Percentiles rank a stretch among this genome's conserved stretches.
These are phyloP conservation scores for Epinephelus awoara DNA, from an alignment of 2,797 vertebrate genomes.

Conservation along the genomic window DNA sequence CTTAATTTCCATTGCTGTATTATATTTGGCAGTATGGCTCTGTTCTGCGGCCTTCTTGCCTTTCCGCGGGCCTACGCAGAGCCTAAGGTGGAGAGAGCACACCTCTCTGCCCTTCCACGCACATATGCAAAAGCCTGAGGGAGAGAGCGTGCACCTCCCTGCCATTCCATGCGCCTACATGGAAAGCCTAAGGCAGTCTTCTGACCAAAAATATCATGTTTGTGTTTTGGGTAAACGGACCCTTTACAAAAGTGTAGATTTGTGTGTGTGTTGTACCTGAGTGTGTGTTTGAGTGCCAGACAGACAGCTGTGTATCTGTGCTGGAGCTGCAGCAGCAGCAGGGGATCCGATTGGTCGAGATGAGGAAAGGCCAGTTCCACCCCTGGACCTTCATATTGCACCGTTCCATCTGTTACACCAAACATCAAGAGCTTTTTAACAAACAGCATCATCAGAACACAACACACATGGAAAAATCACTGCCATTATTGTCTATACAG, in stretches of 20 bases:
- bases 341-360: constrained; percentile 84
- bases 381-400: constrained; percentile 89
- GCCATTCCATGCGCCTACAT: too few species aligned
- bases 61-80: too few species aligned
- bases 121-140: too few species aligned
- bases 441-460: neutral
- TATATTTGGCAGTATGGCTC: too few species aligned
- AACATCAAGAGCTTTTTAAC: neutral
- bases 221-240: neutral
- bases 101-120: too few species aligned
- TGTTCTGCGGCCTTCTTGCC: too few species aligned
- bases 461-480: too few species aligned
- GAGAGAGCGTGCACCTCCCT: too few species aligned
- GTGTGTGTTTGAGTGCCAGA: constrained; percentile 86
- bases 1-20: too few species aligned
- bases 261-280: constrained; percentile 71
- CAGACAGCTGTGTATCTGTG: constrained; percentile 89
- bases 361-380: constrained; percentile 85
- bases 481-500: too few species aligned
- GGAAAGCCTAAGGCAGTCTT: too few species aligned
- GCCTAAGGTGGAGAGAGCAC: too few species aligned
- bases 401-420: constrained; percentile 81
- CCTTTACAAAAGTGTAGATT: neutral
- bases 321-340: constrained; percentile 86
- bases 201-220: neutral